Conservation (phyloP, 2,113 vertebrate species). For the Prolemur simus region DNA sequence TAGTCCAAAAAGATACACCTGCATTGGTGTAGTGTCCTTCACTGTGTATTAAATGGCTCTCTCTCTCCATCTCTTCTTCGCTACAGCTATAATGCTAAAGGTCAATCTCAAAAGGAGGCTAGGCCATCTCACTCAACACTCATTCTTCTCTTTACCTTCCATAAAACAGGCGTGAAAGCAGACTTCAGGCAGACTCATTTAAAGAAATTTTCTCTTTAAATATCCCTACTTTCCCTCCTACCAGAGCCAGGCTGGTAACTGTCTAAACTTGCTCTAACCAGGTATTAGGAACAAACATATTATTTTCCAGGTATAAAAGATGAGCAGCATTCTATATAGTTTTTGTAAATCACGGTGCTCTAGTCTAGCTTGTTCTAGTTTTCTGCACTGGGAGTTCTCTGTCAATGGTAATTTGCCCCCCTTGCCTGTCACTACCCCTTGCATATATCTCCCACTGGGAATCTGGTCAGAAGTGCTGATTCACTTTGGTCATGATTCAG, state of each 20-base stretch:
- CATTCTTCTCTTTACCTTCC: neutral
- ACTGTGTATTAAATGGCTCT: neutral
- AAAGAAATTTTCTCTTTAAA: neutral
- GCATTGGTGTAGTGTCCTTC: neutral
- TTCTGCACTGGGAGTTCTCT: neutral
- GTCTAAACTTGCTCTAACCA: neutral
- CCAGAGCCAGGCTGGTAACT: neutral
- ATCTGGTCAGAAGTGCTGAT: neutral
- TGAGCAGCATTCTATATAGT: neutral
- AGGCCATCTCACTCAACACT: neutral
- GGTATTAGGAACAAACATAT: neutral
- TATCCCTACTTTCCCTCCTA: neutral
- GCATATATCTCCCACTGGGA: neutral
- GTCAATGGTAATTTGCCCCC: neutral
- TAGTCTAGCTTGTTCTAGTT: neutral
- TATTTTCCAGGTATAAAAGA: neutral
- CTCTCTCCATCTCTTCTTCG: neutral
- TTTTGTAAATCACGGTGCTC: neutral
- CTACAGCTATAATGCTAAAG: neutral
- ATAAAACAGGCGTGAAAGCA: neutral
- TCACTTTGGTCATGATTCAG: neutral
- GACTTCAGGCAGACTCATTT: neutral
- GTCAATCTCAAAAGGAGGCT: neutral
- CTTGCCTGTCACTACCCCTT: neutral
- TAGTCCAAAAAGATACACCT: neutral